phyloP scores from a whole-genome alignment of 92 coral and sea anemone species.

The Isaurus tuberculatus region DNA sequence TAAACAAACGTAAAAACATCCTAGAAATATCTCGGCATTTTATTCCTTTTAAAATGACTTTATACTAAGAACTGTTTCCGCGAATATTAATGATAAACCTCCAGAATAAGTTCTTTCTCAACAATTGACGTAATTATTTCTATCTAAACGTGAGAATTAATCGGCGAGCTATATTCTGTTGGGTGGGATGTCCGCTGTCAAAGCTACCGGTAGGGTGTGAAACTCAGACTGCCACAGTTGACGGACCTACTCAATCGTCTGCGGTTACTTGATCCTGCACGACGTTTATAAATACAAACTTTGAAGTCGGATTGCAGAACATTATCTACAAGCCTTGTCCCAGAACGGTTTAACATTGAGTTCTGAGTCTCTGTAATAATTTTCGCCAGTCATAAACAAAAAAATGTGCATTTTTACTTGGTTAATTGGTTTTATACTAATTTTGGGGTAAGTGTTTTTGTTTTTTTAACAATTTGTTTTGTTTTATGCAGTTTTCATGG shows the following conservation, averaged over 20 bases:
- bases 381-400: conserved; percentile 12
- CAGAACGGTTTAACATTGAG: conserved; percentile 25
- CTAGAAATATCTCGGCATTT: neutral
- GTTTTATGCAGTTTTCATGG: conserved; percentile 5
- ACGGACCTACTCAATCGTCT: conserved; percentile 30
- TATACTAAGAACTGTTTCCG: neutral
- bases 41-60: neutral
- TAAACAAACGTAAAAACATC: neutral
- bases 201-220: conserved; percentile 16
- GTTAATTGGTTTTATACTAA: conserved; percentile 4
- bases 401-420: conserved; percentile 2
- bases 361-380: neutral
- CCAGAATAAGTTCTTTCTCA: neutral
- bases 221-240: conserved; percentile 4
- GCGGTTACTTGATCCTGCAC: conserved; percentile 17
- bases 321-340: conserved; percentile 30
- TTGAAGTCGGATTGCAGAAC: neutral
- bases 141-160: conserved; percentile 2
- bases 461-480: neutral
- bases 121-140: neutral
- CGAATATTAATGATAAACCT: neutral
- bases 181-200: conserved; percentile 20
- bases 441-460: conserved; percentile 2
- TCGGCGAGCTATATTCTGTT: neutral
- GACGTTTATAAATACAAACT: conserved; percentile 33